Conservation (phyloP, 2,113 vertebrate species). For the Rhabdomys dilectus region DNA sequence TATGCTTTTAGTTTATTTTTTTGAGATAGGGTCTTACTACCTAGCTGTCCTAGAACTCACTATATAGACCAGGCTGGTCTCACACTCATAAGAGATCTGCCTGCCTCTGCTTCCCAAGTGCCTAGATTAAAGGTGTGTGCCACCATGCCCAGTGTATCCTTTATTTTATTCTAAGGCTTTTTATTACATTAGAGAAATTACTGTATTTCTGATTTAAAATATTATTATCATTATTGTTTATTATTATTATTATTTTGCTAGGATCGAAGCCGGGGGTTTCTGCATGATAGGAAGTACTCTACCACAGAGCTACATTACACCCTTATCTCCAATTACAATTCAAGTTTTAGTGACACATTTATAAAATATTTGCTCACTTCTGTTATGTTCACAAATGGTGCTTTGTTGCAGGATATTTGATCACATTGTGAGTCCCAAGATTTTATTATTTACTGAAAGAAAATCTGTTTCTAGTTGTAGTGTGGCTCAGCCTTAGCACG, state of each 20-base stretch:
- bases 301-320: background rate
- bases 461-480: too few relatives aligned
- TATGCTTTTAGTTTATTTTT: background rate
- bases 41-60: background rate
- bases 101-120: background rate
- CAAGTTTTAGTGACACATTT: background rate
- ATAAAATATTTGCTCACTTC: background rate
- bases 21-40: background rate
- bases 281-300: background rate
- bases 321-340: background rate
- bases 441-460: too few relatives aligned
- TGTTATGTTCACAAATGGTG: constrained; percentile 23
- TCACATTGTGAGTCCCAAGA: too few relatives aligned
- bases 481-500: too few relatives aligned
- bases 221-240: background rate
- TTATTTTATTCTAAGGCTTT: constrained; percentile 37
- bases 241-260: background rate
- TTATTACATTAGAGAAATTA: constrained; percentile 20
- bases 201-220: constrained; percentile 14
- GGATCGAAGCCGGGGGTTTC: background rate
- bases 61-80: background rate
- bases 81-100: background rate
- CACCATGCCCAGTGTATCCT: background rate
- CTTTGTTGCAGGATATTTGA: background rate
- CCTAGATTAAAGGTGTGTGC: background rate